Percentiles rank a stretch among this genome's conserved stretches.
phyloP scores from a whole-genome alignment of 2,797 vertebrate genomes.

The Cossypha caffra region DNA sequence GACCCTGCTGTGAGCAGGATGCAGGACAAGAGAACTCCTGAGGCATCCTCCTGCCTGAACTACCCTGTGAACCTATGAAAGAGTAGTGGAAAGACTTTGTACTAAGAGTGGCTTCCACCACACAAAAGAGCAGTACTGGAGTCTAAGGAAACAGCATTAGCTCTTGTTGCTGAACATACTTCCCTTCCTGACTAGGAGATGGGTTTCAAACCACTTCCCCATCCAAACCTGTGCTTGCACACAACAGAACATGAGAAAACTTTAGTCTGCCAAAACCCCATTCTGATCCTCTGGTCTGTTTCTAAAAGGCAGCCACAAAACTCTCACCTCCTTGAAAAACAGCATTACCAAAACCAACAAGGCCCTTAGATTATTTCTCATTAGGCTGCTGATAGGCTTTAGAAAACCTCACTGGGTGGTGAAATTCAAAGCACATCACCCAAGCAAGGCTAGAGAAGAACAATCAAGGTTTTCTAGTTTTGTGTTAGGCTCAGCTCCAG shows the following conservation, averaged over 20 bases:
- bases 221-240: too few relatives aligned
- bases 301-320: background rate
- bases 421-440: background rate
- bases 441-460: background rate
- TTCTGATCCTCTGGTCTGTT: background rate
- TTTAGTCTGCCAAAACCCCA: background rate
- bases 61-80: too few relatives aligned
- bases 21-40: too few relatives aligned
- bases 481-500: background rate
- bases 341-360: background rate
- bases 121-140: too few relatives aligned
- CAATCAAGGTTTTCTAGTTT: background rate
- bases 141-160: too few relatives aligned
- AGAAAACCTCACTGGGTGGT: background rate
- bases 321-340: background rate
- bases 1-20: too few relatives aligned
- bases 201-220: too few relatives aligned
- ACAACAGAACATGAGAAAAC: background rate
- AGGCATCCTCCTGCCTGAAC: too few relatives aligned
- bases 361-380: background rate
- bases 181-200: too few relatives aligned
- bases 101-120: too few relatives aligned
- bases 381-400: background rate
- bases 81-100: too few relatives aligned
- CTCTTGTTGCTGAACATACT: too few relatives aligned